Evolutionary conservation across 1,140 invertebrate species (phyloP), one percentile per base, ranked within the genome.

Genomic region (Maniola jurtina): DNA sequence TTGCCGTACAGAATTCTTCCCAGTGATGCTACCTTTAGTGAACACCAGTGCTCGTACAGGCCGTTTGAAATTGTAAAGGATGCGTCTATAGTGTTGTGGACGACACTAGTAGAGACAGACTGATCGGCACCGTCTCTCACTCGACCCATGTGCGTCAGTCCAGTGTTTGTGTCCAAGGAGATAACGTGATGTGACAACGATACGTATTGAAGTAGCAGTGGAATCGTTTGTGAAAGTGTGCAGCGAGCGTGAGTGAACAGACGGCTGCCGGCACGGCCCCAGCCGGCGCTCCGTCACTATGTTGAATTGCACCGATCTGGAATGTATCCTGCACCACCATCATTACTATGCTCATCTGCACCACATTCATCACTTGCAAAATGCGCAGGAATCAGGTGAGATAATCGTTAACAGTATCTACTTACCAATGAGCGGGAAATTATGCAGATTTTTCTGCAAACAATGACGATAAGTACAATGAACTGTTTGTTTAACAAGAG

Each of bases 221-320:
- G 81, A 85, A 88, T 89, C 83, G 81, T 86, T 87, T 87, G 87
- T 89, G 87, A 90, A 89, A 90, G 86, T 89, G 85, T 84, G 81
- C 80, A 84, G 75, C 70, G 70, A 82, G 77, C 81, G 79, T 80
- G 81, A 86, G 83, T 81, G 80, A 81, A 76, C 77, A 80, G 78
- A 75, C 77, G 76, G 78, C 73, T 62, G 81, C 75, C 80, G 80
- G 75, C 76, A 73, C 77, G 77, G 79, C 76, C 76, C 70, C 73
- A 70, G 78, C 79, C 78, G 77, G 78, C 69, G 76, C 79, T 68
- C 79, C 75, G 83, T 83, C 79, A 90, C 73, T 78, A 95, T 95
- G 94, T 92, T 95, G 84, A 95, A 95, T 87, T 95, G 94, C 86
- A 95, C 94, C 42, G 94, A 95, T 92, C 91, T 95, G 84, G 94